These are phyloP conservation scores for Tonatia bakeri DNA, from an alignment of 2,113 vertebrate species.

Conservation along the genomic window DNA sequence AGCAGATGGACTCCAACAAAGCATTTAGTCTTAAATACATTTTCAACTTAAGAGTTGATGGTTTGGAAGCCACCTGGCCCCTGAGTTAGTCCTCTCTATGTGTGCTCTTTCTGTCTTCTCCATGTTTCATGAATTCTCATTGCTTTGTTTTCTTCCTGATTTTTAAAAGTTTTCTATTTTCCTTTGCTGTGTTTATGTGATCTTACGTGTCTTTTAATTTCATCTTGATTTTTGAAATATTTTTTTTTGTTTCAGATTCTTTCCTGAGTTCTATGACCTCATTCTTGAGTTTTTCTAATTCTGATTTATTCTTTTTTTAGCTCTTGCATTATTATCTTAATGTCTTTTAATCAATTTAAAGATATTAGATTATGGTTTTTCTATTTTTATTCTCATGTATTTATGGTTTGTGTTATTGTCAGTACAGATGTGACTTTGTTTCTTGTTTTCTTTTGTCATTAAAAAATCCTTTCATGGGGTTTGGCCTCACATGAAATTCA, in stretches of 20 bases:
- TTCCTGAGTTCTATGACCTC: not conserved
- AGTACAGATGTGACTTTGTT: not conserved
- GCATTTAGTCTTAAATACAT: not conserved
- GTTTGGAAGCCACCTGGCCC: not conserved
- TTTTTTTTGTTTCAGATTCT: not conserved
- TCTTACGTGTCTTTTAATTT: not conserved
- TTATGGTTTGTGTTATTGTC: not conserved
- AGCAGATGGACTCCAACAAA: not conserved
- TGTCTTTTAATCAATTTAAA: not conserved
- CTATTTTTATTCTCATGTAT: not conserved
- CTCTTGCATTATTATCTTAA: not conserved
- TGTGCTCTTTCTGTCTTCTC: not conserved
- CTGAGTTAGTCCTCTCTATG: not conserved
- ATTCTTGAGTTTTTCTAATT: slow-evolving; percentile 14
- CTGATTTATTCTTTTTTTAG: not conserved
- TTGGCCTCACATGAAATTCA: not conserved
- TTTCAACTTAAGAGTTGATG: not conserved
- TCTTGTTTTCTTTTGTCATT: not conserved
- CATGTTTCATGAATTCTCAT: not conserved
- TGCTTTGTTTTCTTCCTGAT: not conserved
- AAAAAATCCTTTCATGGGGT: not conserved
- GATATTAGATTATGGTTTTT: not conserved
- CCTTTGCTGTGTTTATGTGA: not conserved
- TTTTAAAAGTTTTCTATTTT: not conserved
- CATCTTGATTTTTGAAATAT: not conserved